These are phyloP conservation scores for Chelonia mydas DNA, from an alignment of 2,797 vertebrate genomes.

Conservation along the genomic window DNA sequence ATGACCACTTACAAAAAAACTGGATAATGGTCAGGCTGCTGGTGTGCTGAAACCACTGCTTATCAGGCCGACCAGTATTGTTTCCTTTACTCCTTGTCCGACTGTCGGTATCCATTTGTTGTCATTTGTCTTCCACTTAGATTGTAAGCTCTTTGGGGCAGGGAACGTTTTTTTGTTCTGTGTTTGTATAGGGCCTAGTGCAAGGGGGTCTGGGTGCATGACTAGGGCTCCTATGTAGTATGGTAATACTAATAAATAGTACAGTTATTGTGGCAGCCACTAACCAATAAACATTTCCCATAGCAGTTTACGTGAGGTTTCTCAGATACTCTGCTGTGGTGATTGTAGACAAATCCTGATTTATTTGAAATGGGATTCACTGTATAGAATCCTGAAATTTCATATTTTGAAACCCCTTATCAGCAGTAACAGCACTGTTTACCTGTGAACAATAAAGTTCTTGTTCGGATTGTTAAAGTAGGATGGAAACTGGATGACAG, in stretches of 20 bases:
- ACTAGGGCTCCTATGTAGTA: background rate
- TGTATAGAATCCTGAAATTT: conserved; percentile 3
- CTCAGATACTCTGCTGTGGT: background rate
- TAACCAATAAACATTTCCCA: background rate
- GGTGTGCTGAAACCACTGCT: background rate
- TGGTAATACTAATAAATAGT: conserved; percentile 13
- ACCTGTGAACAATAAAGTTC: background rate
- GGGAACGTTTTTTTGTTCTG: background rate
- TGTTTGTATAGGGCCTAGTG: background rate
- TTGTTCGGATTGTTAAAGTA: conserved; percentile 5
- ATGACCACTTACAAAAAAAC: background rate
- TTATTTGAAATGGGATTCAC: conserved; percentile 11
- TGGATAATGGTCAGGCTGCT: background rate
- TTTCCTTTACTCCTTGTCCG: background rate
- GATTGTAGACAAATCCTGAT: background rate
- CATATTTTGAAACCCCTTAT: background rate
- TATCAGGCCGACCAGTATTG: background rate
- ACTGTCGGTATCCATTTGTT: background rate
- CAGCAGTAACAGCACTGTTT: background rate
- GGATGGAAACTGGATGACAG: background rate
- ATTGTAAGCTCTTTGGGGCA: background rate
- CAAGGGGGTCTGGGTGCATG: background rate
- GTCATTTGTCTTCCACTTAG: background rate
- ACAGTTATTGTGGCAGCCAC: background rate
- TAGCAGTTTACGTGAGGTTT: background rate